phyloP scores from a whole-genome alignment of 2,113 vertebrate genomes.

The Eulemur rufifrons region DNA sequence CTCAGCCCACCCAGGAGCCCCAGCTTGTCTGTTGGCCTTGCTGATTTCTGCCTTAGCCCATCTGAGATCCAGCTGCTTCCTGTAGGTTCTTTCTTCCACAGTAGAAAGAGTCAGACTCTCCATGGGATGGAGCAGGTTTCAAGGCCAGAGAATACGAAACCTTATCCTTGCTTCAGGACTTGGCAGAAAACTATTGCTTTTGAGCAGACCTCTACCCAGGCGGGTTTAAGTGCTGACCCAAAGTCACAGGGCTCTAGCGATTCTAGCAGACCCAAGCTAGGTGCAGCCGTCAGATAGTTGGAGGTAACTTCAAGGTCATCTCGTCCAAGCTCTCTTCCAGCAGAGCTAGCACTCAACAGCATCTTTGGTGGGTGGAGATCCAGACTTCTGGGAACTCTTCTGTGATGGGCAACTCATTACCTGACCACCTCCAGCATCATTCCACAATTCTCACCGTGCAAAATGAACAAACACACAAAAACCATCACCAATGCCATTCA shows the following conservation, averaged over 20 bases:
- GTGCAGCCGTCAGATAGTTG: background rate
- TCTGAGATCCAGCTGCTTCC: background rate
- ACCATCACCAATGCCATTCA: background rate
- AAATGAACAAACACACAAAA: background rate
- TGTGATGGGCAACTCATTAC: background rate
- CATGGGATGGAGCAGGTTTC: background rate
- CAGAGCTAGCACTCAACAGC: background rate
- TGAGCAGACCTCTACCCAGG: background rate
- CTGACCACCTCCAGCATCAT: background rate
- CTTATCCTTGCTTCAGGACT: background rate
- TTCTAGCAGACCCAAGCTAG: too few relatives aligned
- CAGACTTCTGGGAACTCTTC: background rate
- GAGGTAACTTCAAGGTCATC: background rate
- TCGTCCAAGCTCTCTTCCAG: background rate
- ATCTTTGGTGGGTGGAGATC: background rate
- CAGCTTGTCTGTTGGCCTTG: background rate
- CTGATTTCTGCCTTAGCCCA: background rate
- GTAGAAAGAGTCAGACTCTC: background rate
- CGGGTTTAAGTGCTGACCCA: accelerated
- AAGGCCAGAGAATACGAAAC: background rate
- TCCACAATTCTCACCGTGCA: background rate
- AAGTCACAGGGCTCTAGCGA: accelerated
- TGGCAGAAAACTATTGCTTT: background rate
- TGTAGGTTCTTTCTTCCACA: background rate
- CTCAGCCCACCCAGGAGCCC: background rate